A percentile compares a stretch with the other conserved stretches of the same genome.
Conservation (phyloP, 23 tunicate genomes). For the Diplosoma virens region DNA sequence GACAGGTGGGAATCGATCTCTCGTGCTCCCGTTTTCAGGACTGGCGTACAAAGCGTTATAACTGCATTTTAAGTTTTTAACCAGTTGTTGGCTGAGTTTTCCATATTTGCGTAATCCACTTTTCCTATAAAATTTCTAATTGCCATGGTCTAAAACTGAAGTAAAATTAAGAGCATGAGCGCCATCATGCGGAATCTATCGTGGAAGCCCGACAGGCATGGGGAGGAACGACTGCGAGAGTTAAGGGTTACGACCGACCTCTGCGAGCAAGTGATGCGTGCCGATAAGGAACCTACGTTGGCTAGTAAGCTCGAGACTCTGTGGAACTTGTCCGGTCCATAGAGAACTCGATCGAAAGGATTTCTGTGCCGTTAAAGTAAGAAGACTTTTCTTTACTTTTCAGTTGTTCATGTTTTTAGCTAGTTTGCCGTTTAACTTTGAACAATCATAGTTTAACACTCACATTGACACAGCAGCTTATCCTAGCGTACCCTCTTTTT, state of each 20-base stretch:
- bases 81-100: too few relatives aligned
- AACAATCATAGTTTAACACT: too few relatives aligned
- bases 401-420: too few relatives aligned
- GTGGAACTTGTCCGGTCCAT: constrained; percentile 79
- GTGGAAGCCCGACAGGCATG: constrained; percentile 59
- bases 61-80: too few relatives aligned
- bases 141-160: too few relatives aligned
- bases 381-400: background rate
- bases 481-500: too few relatives aligned
- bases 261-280: constrained; percentile 28
- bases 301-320: constrained; percentile 54
- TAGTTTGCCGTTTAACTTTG: too few relatives aligned
- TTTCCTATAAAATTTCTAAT: too few relatives aligned
- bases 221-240: constrained; percentile 49
- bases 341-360: constrained; percentile 39
- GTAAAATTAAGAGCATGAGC: constrained; percentile 65
- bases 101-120: too few relatives aligned
- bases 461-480: too few relatives aligned
- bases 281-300: constrained; percentile 55
- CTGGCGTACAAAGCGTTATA: too few relatives aligned
- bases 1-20: constrained; percentile 32
- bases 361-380: constrained; percentile 61
- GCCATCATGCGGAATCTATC: constrained; percentile 54
- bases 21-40: too few relatives aligned
- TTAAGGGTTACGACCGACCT: constrained; percentile 29